Conservation (phyloP, 2,888 invertebrate genomes). For the Physocephala rufipes region DNA sequence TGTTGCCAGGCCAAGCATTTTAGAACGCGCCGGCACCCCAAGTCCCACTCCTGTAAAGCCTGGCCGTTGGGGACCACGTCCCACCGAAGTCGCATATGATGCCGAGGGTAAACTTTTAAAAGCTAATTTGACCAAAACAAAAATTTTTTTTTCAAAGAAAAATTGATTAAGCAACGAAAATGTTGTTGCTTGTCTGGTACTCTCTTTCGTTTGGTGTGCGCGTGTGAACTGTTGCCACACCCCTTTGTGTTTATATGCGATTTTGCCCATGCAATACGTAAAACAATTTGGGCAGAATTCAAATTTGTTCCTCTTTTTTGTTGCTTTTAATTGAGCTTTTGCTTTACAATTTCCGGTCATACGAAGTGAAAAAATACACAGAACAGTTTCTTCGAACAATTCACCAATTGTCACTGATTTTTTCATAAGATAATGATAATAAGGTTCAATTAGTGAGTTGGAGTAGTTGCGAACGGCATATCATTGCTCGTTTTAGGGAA, state of each 20-base stretch:
- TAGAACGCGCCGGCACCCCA: conserved; percentile 72
- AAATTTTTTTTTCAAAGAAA: not conserved
- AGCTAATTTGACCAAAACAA: not conserved
- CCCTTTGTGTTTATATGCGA: conserved; percentile 11
- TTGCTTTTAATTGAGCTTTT: not conserved
- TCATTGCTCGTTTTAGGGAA: too few relatives aligned
- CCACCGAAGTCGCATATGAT: conserved; percentile 78
- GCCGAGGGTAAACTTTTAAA: conserved; percentile 74
- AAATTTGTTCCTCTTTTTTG: not conserved
- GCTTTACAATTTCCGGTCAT: conserved; percentile 28
- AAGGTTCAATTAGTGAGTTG: too few relatives aligned
- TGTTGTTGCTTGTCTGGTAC: not conserved
- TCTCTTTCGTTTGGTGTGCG: not conserved
- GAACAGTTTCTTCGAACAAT: too few relatives aligned
- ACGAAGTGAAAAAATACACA: too few relatives aligned
- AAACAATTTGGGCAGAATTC: not conserved
- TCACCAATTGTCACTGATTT: too few relatives aligned
- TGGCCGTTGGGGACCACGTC: conserved; percentile 75
- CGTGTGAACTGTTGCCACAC: not conserved
- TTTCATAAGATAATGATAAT: too few relatives aligned
- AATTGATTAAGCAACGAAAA: conserved; percentile 41
- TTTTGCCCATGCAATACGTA: conserved; percentile 13
- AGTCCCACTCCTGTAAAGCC: conserved; percentile 75
- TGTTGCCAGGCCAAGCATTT: conserved; percentile 50
- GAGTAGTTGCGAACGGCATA: too few relatives aligned